Evolutionary conservation across 2,797 vertebrate species (phyloP), one percentile per base, ranked within the genome.

Genomic region (Pangasius sanitwongsei): DNA sequence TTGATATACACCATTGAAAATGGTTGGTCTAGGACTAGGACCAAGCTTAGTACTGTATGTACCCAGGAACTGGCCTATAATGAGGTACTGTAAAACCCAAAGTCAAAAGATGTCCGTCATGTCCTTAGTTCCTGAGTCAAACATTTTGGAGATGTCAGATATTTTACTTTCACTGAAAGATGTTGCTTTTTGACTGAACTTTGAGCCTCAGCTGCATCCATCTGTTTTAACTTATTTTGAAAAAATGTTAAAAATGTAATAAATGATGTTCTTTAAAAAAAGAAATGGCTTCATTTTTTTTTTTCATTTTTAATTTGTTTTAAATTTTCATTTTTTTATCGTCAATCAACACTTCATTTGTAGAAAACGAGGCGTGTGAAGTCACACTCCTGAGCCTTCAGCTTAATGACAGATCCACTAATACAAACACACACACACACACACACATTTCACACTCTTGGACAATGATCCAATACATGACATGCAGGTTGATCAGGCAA

Each of bases 171-270:
- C 92, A 88, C 88, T 92, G 87, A 92, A 87, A 88, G 86, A 92
- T 91, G 81, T 63, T 83, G 57, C 15, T 88, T 87, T 88, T 55
- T 88, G 87, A 94, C 93, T 94, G 90, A 91, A 92, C 93, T 93
- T 94, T 94, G 80, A 93, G 92, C 92, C 87, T 94, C 65, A 88
- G 86, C 87, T 92, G 92, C 91, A 87, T 92, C 90, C 91, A 89
- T 92, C 91, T 90, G 78, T 86, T 94, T 96, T 97, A 96, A 97
- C 83, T 97, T 97, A 97, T 97, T 96, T 93, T 94, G 74, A 91
- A 93, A 80, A 53, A 48, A n/a, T 87, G 89, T 87, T 90, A 80
- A 80, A 90, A 92, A 89, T 74, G 7, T 48, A 91, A 91, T 92
- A 92, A 93, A 86, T 75, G 53, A 78, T 55, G 93, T 95, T 83